phyloP scores from a whole-genome alignment of 2,888 invertebrate genomes.

The Drepanosiphum platanoidis region DNA sequence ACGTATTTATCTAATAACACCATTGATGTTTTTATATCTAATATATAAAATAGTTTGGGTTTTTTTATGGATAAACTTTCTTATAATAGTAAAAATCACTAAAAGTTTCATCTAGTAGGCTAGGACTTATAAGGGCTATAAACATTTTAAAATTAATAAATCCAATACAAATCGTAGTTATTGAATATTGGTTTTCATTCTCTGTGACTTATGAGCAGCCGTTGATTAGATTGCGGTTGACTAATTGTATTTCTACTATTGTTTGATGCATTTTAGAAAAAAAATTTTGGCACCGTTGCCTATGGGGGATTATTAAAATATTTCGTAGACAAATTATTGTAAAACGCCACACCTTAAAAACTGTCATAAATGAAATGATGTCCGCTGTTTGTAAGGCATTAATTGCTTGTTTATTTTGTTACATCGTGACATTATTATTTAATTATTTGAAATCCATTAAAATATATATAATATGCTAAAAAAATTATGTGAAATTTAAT shows the following conservation, averaged over 20 bases:
- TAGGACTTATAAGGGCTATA: too few relatives aligned
- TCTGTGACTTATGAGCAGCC: too few relatives aligned
- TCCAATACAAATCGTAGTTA: too few relatives aligned
- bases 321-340: constrained; percentile 11
- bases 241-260: background rate
- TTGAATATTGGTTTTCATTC: background rate
- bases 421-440: background rate
- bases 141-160: too few relatives aligned
- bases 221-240: background rate
- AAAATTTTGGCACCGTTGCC: background rate
- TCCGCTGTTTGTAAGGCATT: background rate
- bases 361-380: constrained; percentile 15
- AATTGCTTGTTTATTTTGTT: constrained; percentile 10
- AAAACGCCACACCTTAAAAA: constrained; percentile 29
- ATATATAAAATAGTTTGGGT: too few relatives aligned
- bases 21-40: too few relatives aligned
- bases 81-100: too few relatives aligned
- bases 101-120: too few relatives aligned
- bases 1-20: too few relatives aligned
- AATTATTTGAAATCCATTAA: background rate
- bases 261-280: background rate
- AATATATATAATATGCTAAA: background rate
- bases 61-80: too few relatives aligned
- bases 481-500: background rate
- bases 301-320: background rate